Evolutionary conservation across 2,888 invertebrate genomes (phyloP).

Genomic region (Ornithoptera priamus): DNA sequence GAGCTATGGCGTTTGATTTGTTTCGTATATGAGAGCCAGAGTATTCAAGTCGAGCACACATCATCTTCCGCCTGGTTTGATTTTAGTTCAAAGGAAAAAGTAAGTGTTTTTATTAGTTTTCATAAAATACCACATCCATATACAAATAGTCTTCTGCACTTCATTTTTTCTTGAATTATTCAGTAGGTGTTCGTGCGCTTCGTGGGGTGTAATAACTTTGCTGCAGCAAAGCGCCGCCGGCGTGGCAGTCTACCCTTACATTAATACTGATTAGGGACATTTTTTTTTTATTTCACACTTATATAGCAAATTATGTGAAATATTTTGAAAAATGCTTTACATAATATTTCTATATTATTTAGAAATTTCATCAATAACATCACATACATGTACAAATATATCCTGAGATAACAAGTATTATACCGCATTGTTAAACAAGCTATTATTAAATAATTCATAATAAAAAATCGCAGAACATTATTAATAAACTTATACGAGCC

Average conservation of each 20-base stretch:
- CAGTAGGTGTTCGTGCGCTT: slow-evolving; percentile 25
- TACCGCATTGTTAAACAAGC: too few relatives aligned
- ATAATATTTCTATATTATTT: neutral
- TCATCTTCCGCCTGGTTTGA: too few relatives aligned
- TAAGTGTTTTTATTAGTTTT: too few relatives aligned
- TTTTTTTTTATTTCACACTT: neutral
- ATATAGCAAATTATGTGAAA: neutral
- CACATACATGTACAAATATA: too few relatives aligned
- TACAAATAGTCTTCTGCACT: slow-evolving; percentile 21
- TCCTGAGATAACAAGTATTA: too few relatives aligned
- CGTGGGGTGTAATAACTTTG: slow-evolving; percentile 25
- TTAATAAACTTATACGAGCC: too few relatives aligned
- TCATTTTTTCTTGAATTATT: slow-evolving; percentile 28
- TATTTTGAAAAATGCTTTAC: neutral
- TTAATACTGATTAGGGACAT: slow-evolving; percentile 15
- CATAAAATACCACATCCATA: slow-evolving; percentile 7
- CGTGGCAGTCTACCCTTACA: slow-evolving; percentile 13
- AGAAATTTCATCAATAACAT: neutral
- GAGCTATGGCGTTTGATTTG: too few relatives aligned
- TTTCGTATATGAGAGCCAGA: too few relatives aligned
- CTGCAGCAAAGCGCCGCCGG: slow-evolving; percentile 13
- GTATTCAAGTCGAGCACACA: too few relatives aligned
- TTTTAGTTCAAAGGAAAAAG: too few relatives aligned
- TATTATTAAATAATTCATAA: too few relatives aligned
- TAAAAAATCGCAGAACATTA: too few relatives aligned